Evolutionary conservation across 2,888 invertebrate genomes (phyloP).

Genomic region (Xiphydria camelus): DNA sequence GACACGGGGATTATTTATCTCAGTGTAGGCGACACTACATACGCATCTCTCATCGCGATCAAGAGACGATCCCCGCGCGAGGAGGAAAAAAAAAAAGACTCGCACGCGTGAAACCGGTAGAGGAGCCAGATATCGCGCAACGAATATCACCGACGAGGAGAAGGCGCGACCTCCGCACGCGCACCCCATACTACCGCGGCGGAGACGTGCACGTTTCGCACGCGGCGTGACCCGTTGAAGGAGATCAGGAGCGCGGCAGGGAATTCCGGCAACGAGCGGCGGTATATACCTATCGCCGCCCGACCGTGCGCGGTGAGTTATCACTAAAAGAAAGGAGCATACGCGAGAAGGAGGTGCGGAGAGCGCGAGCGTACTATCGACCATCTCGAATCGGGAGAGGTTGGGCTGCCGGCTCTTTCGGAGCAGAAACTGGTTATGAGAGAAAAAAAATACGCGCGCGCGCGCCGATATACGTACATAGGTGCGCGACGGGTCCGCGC

Average conservation of each 20-base stretch:
- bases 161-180: too few species aligned
- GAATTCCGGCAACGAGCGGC: constrained; percentile 31
- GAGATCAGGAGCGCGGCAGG: constrained; percentile 24
- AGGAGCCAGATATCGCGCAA: too few species aligned
- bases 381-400: constrained; percentile 16
- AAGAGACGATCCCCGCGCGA: too few species aligned
- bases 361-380: constrained; percentile 19
- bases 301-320: constrained; percentile 32
- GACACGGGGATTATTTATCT: too few species aligned
- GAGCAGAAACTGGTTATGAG: not conserved
- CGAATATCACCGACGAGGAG: too few species aligned
- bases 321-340: constrained; percentile 17
- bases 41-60: too few species aligned
- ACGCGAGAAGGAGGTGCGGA: not conserved
- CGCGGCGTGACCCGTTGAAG: not conserved
- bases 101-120: too few species aligned
- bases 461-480: too few species aligned
- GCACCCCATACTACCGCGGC: too few species aligned
- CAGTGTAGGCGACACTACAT: too few species aligned
- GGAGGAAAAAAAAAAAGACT: too few species aligned
- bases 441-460: not conserved
- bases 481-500: not conserved
- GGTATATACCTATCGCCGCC: constrained; percentile 30
- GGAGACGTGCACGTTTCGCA: not conserved
- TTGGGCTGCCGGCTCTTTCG: constrained; percentile 2